A percentile compares a stretch with the other conserved stretches of the same genome.
Conservation (phyloP, 2,888 invertebrate species). For the Drepana falcataria region DNA sequence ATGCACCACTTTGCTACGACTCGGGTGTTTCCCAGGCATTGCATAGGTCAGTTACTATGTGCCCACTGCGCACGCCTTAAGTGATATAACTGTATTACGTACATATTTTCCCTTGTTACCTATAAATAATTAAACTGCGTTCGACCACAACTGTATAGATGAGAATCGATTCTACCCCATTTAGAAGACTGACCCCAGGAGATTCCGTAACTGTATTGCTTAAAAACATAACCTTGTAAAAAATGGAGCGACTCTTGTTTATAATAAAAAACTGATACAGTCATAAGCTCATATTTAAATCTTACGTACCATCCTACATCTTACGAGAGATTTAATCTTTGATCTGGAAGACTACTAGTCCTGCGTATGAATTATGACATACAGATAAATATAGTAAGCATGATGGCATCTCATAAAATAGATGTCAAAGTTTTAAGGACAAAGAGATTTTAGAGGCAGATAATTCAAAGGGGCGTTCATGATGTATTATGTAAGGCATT, state of each 20-base stretch:
- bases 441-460: conserved; percentile 42
- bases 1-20: conserved; percentile 43
- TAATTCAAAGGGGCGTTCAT: conserved; percentile 43
- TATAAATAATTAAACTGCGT: neutral
- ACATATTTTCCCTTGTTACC: neutral
- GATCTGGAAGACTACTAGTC: neutral
- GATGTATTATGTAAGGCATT: conserved; percentile 60
- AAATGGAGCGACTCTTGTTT: too few relatives aligned
- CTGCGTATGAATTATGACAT: neutral
- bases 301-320: neutral
- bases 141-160: too few relatives aligned
- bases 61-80: conserved; percentile 21
- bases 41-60: conserved; percentile 61
- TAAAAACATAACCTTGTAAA: too few relatives aligned
- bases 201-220: too few relatives aligned
- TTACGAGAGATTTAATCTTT: neutral
- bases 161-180: too few relatives aligned
- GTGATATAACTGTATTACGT: neutral
- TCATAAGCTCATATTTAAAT: neutral
- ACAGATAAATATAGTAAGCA: neutral
- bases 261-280: too few relatives aligned
- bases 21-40: conserved; percentile 33
- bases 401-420: conserved; percentile 2
- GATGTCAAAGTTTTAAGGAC: conserved; percentile 29
- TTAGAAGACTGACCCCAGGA: too few relatives aligned